phyloP scores from a whole-genome alignment of 2,888 invertebrate genomes.

The Seladonia tumulorum region DNA sequence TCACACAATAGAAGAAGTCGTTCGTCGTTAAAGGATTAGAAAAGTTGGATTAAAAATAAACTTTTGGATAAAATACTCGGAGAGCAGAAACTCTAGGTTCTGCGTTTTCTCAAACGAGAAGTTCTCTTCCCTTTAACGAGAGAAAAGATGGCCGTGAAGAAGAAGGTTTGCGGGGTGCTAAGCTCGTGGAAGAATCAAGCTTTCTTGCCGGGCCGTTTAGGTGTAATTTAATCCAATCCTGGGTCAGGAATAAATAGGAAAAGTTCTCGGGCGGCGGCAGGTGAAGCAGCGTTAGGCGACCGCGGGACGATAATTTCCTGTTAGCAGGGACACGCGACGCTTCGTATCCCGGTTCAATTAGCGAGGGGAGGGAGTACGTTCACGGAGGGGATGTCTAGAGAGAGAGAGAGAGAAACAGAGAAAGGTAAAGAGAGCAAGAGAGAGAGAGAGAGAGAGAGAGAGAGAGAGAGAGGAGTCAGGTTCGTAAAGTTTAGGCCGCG shows the following conservation, averaged over 20 bases:
- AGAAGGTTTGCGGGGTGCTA: background rate
- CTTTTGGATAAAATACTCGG: background rate
- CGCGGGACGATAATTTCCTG: background rate
- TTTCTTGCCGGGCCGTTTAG: background rate
- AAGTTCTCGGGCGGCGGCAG: background rate
- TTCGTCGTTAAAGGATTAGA: background rate
- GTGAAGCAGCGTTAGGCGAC: constrained; percentile 13
- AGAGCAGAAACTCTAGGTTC: background rate
- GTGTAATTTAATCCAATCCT: background rate
- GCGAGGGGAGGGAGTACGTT: constrained; percentile 9
- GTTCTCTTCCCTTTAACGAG: background rate
- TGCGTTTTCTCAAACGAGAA: background rate
- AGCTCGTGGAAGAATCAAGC: constrained; percentile 1
- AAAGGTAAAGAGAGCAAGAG: no score
- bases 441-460: no score
- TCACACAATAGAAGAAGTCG: background rate
- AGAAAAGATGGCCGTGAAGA: background rate
- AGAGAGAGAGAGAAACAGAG: background rate
- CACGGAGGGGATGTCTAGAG: background rate
- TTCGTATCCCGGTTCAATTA: constrained; percentile 15
- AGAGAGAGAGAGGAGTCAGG: background rate
- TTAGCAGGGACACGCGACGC: constrained; percentile 3
- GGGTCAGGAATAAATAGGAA: constrained; percentile 10
- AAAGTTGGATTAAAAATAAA: background rate
- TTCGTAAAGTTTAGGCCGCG: constrained; percentile 44